phyloP scores from a whole-genome alignment of 2,888 invertebrate genomes.

The Cremastinae sp. region DNA sequence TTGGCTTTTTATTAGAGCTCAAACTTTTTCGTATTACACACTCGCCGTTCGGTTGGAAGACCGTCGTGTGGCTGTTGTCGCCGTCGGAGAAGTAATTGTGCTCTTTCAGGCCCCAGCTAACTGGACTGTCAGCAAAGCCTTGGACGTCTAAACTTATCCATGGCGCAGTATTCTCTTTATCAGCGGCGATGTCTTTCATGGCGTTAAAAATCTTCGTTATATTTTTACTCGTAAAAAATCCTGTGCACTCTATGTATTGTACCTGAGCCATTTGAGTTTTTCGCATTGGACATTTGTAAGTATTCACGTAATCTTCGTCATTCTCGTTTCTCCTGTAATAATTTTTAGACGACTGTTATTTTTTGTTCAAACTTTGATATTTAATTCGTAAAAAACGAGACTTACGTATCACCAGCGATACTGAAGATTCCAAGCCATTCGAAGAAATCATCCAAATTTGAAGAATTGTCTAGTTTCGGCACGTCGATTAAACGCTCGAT shows the following conservation, averaged over 20 bases:
- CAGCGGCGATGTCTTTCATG: conserved; percentile 72
- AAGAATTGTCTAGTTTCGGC: conserved; percentile 76
- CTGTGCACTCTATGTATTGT: conserved; percentile 80
- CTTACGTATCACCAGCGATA: conserved; percentile 79
- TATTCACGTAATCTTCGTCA: conserved; percentile 77
- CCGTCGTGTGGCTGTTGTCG: conserved; percentile 81
- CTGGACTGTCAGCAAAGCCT: conserved; percentile 83
- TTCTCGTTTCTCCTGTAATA: conserved; percentile 70
- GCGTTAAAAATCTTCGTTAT: conserved; percentile 76
- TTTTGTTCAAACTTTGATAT: not conserved
- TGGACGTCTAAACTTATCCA: conserved; percentile 83
- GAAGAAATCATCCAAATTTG: conserved; percentile 77
- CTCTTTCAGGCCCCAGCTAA: conserved; percentile 81
- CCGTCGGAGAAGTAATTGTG: conserved; percentile 81
- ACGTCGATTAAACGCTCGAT: conserved; percentile 78
- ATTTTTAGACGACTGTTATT: conserved; percentile 5
- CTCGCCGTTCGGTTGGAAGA: conserved; percentile 77
- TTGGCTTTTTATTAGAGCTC: conserved; percentile 78
- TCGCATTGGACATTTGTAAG: conserved; percentile 79
- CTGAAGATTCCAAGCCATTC: conserved; percentile 83
- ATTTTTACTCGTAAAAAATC: conserved; percentile 81
- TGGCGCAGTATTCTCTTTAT: conserved; percentile 69
- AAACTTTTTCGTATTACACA: conserved; percentile 76
- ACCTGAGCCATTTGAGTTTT: conserved; percentile 76
- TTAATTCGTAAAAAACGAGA: conserved; percentile 28